Evolutionary conservation across 1,140 invertebrate genomes (phyloP), one percentile per base, ranked within the genome.

Genomic region (Aradophagus sp.): DNA sequence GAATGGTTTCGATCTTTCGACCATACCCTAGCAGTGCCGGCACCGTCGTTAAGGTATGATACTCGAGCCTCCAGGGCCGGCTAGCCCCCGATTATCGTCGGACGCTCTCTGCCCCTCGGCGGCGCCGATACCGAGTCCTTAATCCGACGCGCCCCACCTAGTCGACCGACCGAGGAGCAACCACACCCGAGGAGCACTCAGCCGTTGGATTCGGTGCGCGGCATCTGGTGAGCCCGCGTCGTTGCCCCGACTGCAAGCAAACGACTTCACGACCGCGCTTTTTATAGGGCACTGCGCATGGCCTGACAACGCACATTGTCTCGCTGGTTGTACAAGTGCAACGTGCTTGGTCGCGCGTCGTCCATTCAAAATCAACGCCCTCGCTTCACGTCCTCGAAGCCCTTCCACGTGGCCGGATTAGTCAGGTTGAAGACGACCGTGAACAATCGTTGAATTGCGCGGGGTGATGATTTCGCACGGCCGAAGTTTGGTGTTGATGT

Each of bases 231-330:
- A 80, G 77, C 68, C 61, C 44, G 58, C 44, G 42, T 63, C 56
- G 41, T 61, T 63, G 41, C 52, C 48, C 34, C 52, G 39, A 67
- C 52, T 38, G 19, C 52, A 48, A 13, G 41, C 44, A 29, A 42
- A 15, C 42, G 44, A 58, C 52, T 58, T 39, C 13, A 31, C 34
- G 48, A 38, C 47, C 34, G 31, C 27, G 5, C 56, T 59, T 59
- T 73, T 72, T 72, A 55, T 50, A 66, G 62, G 56, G 45, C 56
- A 73, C 63, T 79, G 76, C 80, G 79, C 80, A 82, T 81, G 80
- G 77, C 77, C 74, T 75, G 74, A 78, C 76, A 80, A 72, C 76
- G 79, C 55, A 75, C 74, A 76, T 74, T 79, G 78, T 75, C 75
- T 53, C 67, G 48, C 17, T 42, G 35, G 61, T 74, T 61, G 53